Conservation (phyloP, 2,113 vertebrate species). For the Sander vitreus region DNA sequence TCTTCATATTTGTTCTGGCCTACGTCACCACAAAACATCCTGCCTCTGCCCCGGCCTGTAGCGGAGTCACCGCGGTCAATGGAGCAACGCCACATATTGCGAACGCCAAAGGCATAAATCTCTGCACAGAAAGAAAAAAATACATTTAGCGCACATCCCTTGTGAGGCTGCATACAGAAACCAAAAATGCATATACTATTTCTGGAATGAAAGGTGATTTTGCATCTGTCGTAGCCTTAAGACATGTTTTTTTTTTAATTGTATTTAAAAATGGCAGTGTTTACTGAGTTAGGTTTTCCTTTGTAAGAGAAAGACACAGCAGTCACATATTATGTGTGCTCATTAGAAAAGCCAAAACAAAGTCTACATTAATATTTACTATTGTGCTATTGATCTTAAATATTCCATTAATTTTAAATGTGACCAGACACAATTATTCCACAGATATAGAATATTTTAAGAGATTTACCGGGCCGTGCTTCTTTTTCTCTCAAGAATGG, state of each 20-base stretch:
- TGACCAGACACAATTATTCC: not conserved
- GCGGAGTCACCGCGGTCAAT: slow-evolving; percentile 84
- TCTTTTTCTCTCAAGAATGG: slow-evolving; percentile 83
- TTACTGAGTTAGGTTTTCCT: not conserved
- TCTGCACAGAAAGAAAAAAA: slow-evolving; percentile 59
- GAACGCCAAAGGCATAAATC: slow-evolving; percentile 87
- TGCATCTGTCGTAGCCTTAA: not conserved
- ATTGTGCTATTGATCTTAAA: not conserved
- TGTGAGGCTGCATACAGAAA: not conserved
- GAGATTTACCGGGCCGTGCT: slow-evolving; percentile 70
- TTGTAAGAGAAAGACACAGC: not conserved
- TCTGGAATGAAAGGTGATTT: not conserved
- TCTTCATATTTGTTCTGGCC: slow-evolving; percentile 89
- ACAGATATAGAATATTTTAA: not conserved
- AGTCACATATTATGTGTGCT: not conserved
- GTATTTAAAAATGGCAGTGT: not conserved
- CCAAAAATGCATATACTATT: not conserved
- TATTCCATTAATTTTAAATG: not conserved
- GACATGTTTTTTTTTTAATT: not conserved
- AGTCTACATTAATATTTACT: not conserved
- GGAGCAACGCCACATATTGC: slow-evolving; percentile 90
- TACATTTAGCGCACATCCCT: not conserved
- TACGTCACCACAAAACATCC: slow-evolving; percentile 88
- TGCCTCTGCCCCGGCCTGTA: slow-evolving; percentile 76
- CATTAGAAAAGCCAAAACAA: no score